Conservation (phyloP, 2,888 invertebrate genomes). For the Eudasyphora cyanicolor region DNA sequence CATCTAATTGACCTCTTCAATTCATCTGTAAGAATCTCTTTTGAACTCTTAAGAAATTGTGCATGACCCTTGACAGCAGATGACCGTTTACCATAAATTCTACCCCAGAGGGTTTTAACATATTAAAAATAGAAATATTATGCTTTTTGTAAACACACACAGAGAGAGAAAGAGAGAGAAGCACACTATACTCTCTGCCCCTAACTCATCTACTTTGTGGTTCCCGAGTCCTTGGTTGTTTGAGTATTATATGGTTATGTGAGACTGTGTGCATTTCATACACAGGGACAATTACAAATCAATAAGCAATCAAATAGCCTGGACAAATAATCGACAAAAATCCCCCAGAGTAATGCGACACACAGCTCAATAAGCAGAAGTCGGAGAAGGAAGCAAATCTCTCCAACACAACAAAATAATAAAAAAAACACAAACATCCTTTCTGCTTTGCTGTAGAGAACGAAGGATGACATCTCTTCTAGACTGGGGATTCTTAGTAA, state of each 20-base stretch:
- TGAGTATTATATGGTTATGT: neutral
- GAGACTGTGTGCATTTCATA: neutral
- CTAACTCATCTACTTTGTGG: too few relatives aligned
- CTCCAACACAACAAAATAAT: too few relatives aligned
- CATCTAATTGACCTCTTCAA: constrained; percentile 59
- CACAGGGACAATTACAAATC: constrained; percentile 48
- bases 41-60: constrained; percentile 33
- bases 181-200: too few relatives aligned
- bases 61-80: constrained; percentile 51
- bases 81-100: constrained; percentile 38
- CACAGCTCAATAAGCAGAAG: neutral
- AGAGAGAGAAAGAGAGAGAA: too few relatives aligned
- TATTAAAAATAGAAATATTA: constrained; percentile 5
- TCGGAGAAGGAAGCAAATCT: neutral
- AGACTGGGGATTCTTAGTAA: constrained; percentile 7
- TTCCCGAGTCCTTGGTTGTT: neutral
- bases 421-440: neutral
- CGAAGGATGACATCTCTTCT: neutral
- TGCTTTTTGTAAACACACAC: neutral
- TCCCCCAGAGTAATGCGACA: constrained; percentile 30
- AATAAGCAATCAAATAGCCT: constrained; percentile 49
- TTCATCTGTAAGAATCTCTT: constrained; percentile 29
- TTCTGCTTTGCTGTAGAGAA: neutral
- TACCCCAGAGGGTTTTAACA: neutral
- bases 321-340: constrained; percentile 13